Evolutionary conservation across 1,140 invertebrate species (phyloP), one percentile per base, ranked within the genome.

Genomic region (Trigoniulus corallinus): DNA sequence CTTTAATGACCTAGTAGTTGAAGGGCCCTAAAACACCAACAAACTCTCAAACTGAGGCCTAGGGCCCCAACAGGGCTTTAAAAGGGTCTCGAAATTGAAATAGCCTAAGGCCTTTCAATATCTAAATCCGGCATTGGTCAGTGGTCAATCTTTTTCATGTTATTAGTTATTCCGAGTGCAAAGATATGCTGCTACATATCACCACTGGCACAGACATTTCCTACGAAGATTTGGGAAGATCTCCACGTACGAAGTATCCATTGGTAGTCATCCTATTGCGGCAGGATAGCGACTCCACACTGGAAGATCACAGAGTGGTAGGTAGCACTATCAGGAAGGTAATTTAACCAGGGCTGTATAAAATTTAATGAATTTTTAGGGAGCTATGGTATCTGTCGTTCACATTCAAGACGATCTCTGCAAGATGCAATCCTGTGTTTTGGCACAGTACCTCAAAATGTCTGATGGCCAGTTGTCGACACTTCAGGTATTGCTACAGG

Each of bases 391-490:
- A 57, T 82, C 77, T 57, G 78, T 84, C n/a, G 75, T 86, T 10
- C 82, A 84, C 60, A 81, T 86, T 54, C 77, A 78, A 58, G 82
- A 84, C 66, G 73, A 76, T 18, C 76, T 83, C 29, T 84, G 81
- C 62, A 80, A 78, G 26, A 63, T 84, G 50, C 80, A 80, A 18
- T 84, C 81, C 54, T 80, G 78, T 58, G 77, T 84, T 58, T 70
- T 84, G 53, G 80, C 81, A 22, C 81, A 84, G 65, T 84, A 84
- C 66, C 68, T 84, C 22, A 86, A 86, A 64, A 80, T 84, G 66
- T 79, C 81, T 18, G 83, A 81, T 58, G 82, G 82, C 37, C 80
- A 83, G 64, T 70, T 84, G 42, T 82, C 81, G 42, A 83, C 79
- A 66, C 69, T 85, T 45, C 82, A 85, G 73, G 81, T 83, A n/a